Base-by-base conservation (phyloP, 2,113 vertebrate genomes). In the Prunella himalayana region DNA sequence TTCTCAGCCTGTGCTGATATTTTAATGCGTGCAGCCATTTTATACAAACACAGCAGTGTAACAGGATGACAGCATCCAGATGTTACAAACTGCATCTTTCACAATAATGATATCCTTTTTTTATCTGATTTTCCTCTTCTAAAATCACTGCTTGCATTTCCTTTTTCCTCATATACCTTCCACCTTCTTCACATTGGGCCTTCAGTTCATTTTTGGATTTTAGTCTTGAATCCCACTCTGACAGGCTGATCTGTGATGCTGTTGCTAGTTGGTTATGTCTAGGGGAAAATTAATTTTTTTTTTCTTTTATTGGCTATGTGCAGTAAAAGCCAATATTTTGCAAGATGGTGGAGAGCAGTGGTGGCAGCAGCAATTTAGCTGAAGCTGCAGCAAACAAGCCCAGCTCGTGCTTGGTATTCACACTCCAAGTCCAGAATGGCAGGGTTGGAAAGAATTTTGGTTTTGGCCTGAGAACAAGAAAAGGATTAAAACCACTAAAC, bases 401-500 rank as follows among this genome's bases (percentile, higher is more conserved):
- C 25, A 63, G 33, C 63, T 86, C 47, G 49, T 50, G 41, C 72
- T 86, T 56, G 31, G 47, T 66, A 65, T 91, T 95, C 69, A 37
- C 39, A 89, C 56, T 85, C 76, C 70, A 31, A 81, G 24, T 78
- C 68, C 86, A 85, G 82, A 90, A 89, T 80, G 33, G 59, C 41
- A 88, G n/a, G 35, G 59, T 64, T 75, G 82, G 96, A 98, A 93
- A 89, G 27, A 88, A 73, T 87, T 82, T 79, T 94, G 60, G 35
- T 56, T 93, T 95, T 95, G 93, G 94, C 90, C 44, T 70, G 95
- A 94, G 54, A 95, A 92, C 65, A 94, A 79, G 56, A 91, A 82
- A 82, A 95, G 93, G 85, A 97, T 94, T 95, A 92, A 95, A 95
- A 86, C 41, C 35, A 69, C 65, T 73, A 82, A 91, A 95, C 86